These are phyloP conservation scores for Brachyalestes nurse DNA, from an alignment of 2,797 vertebrate species.

Conservation along the genomic window DNA sequence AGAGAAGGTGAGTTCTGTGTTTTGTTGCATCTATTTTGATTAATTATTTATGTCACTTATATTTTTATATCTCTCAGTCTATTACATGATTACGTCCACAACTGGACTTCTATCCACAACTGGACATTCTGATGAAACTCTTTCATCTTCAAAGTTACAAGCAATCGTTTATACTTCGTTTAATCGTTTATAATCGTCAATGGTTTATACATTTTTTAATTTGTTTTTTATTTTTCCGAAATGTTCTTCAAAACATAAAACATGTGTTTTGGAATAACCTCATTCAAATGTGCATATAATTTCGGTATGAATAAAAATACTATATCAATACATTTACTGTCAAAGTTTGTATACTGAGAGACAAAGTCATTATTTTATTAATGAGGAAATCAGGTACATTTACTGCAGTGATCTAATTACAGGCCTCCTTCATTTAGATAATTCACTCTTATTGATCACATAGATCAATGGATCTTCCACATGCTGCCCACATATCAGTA, in stretches of 20 bases:
- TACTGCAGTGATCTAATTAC: background rate
- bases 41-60: background rate
- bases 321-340: too few species aligned
- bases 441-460: background rate
- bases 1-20: conserved; percentile 57
- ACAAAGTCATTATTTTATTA: too few species aligned
- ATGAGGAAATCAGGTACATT: background rate
- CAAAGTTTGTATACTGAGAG: too few species aligned
- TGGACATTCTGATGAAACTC: background rate
- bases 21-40: conserved; percentile 9
- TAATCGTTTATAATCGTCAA: too few species aligned
- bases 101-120: background rate
- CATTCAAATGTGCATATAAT: too few species aligned
- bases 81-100: background rate
- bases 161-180: too few species aligned
- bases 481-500: conserved; percentile 19
- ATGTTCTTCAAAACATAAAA: too few species aligned
- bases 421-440: background rate
- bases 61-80: background rate
- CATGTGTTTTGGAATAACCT: too few species aligned
- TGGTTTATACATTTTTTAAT: too few species aligned
- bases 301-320: too few species aligned
- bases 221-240: too few species aligned
- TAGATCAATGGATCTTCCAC: background rate
- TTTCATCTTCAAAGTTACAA: background rate